Evolutionary conservation across 1,140 invertebrate genomes (phyloP).

Genomic region (Ips nitidus): DNA sequence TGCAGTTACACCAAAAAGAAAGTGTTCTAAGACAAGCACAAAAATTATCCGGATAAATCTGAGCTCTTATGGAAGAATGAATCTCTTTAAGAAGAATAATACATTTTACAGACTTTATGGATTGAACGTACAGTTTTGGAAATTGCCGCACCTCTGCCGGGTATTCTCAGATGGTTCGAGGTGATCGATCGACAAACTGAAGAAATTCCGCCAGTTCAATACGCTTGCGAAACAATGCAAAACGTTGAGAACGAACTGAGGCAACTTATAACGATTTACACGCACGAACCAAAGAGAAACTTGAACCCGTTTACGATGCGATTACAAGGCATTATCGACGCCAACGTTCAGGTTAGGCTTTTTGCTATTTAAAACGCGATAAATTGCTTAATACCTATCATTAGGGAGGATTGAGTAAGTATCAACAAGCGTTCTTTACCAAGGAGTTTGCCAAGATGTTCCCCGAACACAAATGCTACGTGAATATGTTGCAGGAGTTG

Average conservation of each 20-base stretch:
- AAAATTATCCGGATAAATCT: too few relatives aligned
- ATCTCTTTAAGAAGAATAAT: too few relatives aligned
- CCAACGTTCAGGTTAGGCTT: slow-evolving; percentile 72
- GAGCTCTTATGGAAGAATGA: too few relatives aligned
- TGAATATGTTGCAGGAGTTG: slow-evolving; percentile 71
- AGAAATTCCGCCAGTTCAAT: slow-evolving; percentile 87
- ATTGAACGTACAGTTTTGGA: slow-evolving; percentile 89
- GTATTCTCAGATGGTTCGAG: slow-evolving; percentile 94
- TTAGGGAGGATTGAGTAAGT: slow-evolving; percentile 89
- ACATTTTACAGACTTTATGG: slow-evolving; percentile 74
- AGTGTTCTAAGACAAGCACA: too few relatives aligned
- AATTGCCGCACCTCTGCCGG: slow-evolving; percentile 82
- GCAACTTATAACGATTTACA: slow-evolving; percentile 75
- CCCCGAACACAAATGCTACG: slow-evolving; percentile 72
- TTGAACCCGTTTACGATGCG: slow-evolving; percentile 92
- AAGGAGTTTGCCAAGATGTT: slow-evolving; percentile 76
- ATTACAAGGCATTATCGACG: slow-evolving; percentile 90
- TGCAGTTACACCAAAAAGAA: too few relatives aligned
- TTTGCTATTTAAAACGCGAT: slow-evolving; percentile 59
- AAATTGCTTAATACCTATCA: not conserved
- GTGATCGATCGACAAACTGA: slow-evolving; percentile 77
- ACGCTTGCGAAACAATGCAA: slow-evolving; percentile 92
- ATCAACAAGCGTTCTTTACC: slow-evolving; percentile 89
- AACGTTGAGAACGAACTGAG: slow-evolving; percentile 82
- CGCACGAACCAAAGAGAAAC: slow-evolving; percentile 74